Percentiles rank a stretch among this genome's conserved stretches.
These are phyloP conservation scores for Acleris sparsana DNA, from an alignment of 2,888 invertebrate genomes.

Conservation along the genomic window DNA sequence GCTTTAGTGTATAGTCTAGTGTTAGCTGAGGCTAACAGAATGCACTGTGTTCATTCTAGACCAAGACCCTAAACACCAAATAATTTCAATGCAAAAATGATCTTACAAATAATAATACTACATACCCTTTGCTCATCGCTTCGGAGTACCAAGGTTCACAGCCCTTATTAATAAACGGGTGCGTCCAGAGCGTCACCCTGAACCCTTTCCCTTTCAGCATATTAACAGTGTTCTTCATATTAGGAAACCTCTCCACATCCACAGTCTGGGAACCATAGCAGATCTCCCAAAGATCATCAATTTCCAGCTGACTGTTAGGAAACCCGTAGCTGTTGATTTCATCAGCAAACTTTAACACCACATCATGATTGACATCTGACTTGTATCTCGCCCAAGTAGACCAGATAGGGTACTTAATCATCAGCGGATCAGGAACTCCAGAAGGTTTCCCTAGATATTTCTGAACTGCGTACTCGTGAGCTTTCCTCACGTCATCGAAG, in stretches of 20 bases:
- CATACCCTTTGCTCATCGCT: slow-evolving; percentile 72
- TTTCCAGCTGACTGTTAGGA: slow-evolving; percentile 82
- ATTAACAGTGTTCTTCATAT: slow-evolving; percentile 76
- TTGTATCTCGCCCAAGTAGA: slow-evolving; percentile 87
- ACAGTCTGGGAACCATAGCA: slow-evolving; percentile 85
- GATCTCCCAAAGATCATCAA: slow-evolving; percentile 86
- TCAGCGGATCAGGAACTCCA: slow-evolving; percentile 79
- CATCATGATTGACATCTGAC: slow-evolving; percentile 75
- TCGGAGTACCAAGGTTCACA: slow-evolving; percentile 80
- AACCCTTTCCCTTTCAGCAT: slow-evolving; percentile 73
- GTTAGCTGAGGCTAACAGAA: too few relatives aligned
- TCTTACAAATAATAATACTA: slow-evolving; percentile 3
- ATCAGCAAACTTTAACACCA: slow-evolving; percentile 77
- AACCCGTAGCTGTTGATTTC: slow-evolving; percentile 78
- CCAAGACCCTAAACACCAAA: too few relatives aligned
- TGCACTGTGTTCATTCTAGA: too few relatives aligned
- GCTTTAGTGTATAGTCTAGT: too few relatives aligned
- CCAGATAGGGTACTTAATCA: slow-evolving; percentile 86
- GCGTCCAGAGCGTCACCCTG: slow-evolving; percentile 85
- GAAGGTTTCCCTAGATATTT: slow-evolving; percentile 84
- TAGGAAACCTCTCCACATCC: slow-evolving; percentile 77
- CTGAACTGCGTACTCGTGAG: slow-evolving; percentile 85
- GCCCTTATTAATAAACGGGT: slow-evolving; percentile 85
- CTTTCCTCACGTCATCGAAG: slow-evolving; percentile 79
- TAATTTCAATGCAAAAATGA: too few relatives aligned